Conservation (phyloP, 1,140 invertebrate genomes). For the Tetramorium simillimum region DNA sequence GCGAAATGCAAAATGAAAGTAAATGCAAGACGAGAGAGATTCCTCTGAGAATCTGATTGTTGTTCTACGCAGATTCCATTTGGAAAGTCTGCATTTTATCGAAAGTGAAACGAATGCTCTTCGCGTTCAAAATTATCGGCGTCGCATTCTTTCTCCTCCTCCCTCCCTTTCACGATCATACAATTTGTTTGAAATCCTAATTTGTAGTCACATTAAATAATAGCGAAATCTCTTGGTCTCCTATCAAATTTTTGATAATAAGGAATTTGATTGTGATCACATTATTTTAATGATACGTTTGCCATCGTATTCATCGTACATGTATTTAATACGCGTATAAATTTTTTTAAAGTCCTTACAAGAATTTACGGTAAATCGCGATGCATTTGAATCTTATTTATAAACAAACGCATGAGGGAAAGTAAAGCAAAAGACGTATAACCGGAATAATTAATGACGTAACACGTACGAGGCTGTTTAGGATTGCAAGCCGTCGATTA, state of each 20-base stretch:
- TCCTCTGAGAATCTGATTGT: not conserved
- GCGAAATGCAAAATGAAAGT: not conserved
- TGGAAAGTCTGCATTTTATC: not conserved
- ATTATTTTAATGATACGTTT: not conserved
- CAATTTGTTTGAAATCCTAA: not conserved
- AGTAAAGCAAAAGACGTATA: not conserved
- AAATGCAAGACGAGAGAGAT: not conserved
- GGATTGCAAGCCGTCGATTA: conserved; percentile 7
- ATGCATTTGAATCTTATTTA: not conserved
- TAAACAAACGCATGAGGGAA: not conserved
- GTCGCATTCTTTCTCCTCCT: not conserved
- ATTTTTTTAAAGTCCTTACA: not conserved
- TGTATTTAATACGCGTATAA: not conserved
- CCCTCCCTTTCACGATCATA: no score
- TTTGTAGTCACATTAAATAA: not conserved
- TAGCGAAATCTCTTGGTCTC: not conserved
- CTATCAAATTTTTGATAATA: not conserved
- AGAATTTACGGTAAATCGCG: not conserved
- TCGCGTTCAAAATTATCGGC: not conserved
- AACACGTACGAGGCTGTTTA: not conserved
- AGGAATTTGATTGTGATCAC: not conserved
- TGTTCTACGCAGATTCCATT: not conserved
- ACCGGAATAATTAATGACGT: not conserved
- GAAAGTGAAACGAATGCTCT: not conserved
- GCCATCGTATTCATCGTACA: not conserved